Conservation (phyloP, 2,797 vertebrate genomes). For the Pseudochirops cupreus region DNA sequence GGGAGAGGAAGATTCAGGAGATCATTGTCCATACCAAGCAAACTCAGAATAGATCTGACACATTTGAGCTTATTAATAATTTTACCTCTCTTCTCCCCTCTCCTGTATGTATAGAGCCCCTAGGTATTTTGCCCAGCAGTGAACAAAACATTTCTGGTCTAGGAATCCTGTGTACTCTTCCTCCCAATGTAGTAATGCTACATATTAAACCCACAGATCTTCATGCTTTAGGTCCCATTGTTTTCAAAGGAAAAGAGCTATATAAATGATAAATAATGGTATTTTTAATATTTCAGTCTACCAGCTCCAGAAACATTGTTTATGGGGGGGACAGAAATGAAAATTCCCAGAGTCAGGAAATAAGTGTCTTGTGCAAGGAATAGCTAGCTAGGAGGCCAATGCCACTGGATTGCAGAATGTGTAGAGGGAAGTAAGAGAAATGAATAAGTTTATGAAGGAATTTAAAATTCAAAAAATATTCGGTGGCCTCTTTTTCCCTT, state of each 20-base stretch:
- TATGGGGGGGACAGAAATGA: conserved; percentile 57
- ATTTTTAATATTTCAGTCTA: conserved; percentile 78
- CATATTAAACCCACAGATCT: conserved; percentile 51
- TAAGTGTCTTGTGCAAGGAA: no score
- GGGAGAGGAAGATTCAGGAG: conserved; percentile 7
- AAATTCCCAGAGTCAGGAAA: no score
- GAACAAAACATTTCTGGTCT: no score
- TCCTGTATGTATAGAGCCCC: conserved; percentile 72
- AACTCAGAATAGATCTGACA: neutral
- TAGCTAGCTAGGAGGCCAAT: no score
- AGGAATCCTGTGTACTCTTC: conserved; percentile 71
- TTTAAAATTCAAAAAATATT: no score
- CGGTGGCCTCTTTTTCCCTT: no score
- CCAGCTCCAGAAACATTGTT: conserved; percentile 80
- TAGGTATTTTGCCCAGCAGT: conserved; percentile 73
- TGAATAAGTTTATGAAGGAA: no score
- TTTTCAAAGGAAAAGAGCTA: conserved; percentile 65
- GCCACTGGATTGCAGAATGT: no score
- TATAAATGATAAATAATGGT: conserved; percentile 62
- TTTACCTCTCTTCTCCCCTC: conserved; percentile 8
- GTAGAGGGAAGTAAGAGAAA: no score
- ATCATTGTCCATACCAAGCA: conserved; percentile 13
- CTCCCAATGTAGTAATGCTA: conserved; percentile 66
- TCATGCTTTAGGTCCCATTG: conserved; percentile 51
- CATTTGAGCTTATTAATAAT: neutral